Evolutionary conservation across 2,113 vertebrate genomes (phyloP).

Genomic region (Taxidea taxus): DNA sequence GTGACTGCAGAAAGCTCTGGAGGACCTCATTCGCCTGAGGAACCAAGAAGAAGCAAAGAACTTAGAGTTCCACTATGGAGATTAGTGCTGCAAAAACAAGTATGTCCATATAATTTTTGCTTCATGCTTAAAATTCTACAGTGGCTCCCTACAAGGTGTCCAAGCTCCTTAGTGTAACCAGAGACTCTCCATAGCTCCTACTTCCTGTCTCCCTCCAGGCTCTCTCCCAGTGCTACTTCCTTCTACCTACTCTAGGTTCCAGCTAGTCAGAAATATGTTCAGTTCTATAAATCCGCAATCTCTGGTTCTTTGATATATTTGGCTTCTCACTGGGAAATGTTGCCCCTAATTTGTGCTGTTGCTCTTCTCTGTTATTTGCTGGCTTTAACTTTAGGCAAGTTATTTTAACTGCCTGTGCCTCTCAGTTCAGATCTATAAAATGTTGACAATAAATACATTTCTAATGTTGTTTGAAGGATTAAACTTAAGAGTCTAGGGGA

Average conservation of each 20-base stretch:
- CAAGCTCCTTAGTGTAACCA: not conserved
- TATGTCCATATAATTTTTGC: not conserved
- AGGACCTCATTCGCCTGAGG: slow-evolving; percentile 40
- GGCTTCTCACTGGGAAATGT: not conserved
- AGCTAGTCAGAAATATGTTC: not conserved
- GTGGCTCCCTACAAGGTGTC: too few relatives aligned
- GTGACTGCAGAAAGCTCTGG: slow-evolving; percentile 33
- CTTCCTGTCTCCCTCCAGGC: not conserved
- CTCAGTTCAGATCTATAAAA: not conserved
- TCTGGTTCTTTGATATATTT: not conserved
- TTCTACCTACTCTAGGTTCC: not conserved
- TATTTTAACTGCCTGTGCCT: not conserved
- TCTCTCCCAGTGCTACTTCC: not conserved
- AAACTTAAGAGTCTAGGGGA: not conserved
- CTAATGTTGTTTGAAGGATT: not conserved
- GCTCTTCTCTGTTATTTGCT: not conserved
- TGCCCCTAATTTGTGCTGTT: not conserved
- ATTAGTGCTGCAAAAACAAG: not conserved
- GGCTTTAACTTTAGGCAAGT: not conserved
- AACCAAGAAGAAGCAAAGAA: not conserved
- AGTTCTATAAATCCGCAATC: not conserved
- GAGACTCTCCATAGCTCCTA: not conserved
- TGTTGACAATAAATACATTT: not conserved
- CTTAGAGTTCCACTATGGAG: not conserved
- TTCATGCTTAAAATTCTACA: not conserved